Percentiles rank a stretch among this genome's conserved stretches.
Conservation (phyloP, 1,140 invertebrate genomes). For the Popillia japonica region DNA sequence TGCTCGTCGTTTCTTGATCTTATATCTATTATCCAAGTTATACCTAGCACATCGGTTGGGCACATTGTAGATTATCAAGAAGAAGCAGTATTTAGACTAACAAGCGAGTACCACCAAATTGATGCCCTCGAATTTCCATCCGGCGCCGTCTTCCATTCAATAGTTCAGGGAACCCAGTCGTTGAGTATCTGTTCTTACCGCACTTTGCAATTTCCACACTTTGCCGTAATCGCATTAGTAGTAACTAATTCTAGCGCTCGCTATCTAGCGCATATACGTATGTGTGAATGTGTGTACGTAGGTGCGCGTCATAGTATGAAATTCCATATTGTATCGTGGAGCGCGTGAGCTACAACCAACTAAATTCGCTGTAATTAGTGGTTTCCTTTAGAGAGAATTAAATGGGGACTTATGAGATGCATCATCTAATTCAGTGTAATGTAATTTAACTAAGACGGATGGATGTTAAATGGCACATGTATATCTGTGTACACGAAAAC, state of each 20-base stretch:
- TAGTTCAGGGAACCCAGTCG: background rate
- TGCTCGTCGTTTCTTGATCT: too few species aligned
- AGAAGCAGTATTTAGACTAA: too few species aligned
- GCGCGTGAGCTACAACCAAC: background rate
- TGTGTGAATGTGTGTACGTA: too few species aligned
- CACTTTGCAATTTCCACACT: background rate
- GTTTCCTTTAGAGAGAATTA: constrained; percentile 1
- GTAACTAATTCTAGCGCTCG: background rate
- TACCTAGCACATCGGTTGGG: too few species aligned
- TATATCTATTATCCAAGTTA: too few species aligned
- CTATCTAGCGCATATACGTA: background rate
- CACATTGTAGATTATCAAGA: too few species aligned
- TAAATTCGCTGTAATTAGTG: background rate
- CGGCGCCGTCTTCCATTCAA: background rate
- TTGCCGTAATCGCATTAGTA: background rate
- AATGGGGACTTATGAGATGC: background rate
- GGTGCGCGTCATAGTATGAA: background rate
- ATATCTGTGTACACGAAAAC: background rate
- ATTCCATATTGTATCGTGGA: background rate
- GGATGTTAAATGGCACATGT: background rate
- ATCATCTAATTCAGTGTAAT: background rate
- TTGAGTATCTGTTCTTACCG: background rate
- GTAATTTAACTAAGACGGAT: background rate
- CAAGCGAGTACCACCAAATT: background rate
- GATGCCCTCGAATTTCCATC: background rate